Base-by-base conservation (phyloP, 2,888 invertebrate genomes). In the Tryphoninae sp. region DNA sequence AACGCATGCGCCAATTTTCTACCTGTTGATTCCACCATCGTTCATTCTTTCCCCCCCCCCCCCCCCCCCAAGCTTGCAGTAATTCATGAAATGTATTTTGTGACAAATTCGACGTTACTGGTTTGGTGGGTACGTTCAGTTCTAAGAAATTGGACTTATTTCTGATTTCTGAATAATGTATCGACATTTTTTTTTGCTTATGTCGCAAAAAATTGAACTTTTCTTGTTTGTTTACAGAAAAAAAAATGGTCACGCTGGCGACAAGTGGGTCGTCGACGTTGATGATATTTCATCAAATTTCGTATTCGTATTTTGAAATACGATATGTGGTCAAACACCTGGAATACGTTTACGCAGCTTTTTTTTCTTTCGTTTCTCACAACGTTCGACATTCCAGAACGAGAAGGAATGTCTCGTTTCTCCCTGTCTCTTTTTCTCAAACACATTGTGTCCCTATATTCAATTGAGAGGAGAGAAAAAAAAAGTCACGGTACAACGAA, bases 301-400 rank as follows among this genome's bases (percentile, higher is more conserved):
- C 11, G 45, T n/a, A 67, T n/a, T 42, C 49, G 55, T 78, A 55
- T 76, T 75, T 78, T 69, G 82, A 71, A 78, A 83, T 16, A 9
- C 19, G 74, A 78, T 62, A 40, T 61, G 64, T 33, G 26, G 42
- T 33, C 51, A 19, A 76, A 26, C 80, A 73, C 68, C 79, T 77
- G 79, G 58, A 65, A 77, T 76, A 62, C 68, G 77, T 79, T 69
- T 74, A 59, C 69, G 59, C 72, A 74, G 78, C 78, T 78, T 81
- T 69, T 33, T 33, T 33, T 33, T 33, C 33, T 33, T 55, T 22
- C 55, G 51, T 69, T 74, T 69, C 65, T n/a, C 74, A 58, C 73
- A 19, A 19, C 16, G 19, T 68, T 58, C n/a, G 65, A 80, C 26
- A 65, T 58, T 64, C 11, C 22, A 19, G 2, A 26, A 16, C n/a